A percentile compares a stretch with the other conserved stretches of the same genome.
Evolutionary conservation across 2,113 vertebrate species (phyloP).

Genomic region (Silurus glanis): DNA sequence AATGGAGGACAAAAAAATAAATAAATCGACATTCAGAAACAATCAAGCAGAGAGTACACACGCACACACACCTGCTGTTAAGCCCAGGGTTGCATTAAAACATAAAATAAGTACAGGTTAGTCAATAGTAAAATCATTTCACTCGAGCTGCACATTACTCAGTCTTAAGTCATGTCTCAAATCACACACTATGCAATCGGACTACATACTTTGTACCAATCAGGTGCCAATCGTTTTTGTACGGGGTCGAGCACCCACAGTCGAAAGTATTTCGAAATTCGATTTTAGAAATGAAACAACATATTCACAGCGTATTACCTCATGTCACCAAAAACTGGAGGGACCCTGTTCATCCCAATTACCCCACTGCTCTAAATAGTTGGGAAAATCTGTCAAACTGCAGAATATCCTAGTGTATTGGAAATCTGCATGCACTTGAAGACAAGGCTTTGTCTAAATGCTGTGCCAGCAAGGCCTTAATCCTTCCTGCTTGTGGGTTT

Average conservation of each 20-base stretch:
- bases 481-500: background rate
- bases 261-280: too few species aligned
- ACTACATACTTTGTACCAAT: background rate
- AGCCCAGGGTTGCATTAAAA: constrained; percentile 67
- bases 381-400: background rate
- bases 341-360: background rate
- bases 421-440: background rate
- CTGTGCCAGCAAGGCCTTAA: constrained; percentile 16
- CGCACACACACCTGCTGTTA: constrained; percentile 65
- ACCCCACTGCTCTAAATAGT: background rate
- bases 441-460: background rate
- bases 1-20: background rate
- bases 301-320: background rate
- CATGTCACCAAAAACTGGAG: background rate
- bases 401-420: background rate
- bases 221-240: background rate
- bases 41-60: constrained; percentile 53
- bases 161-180: background rate
- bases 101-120: constrained; percentile 41
- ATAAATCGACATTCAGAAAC: background rate
- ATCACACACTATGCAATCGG: background rate
- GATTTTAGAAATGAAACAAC: background rate
- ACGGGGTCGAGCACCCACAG: background rate
- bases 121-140: background rate
- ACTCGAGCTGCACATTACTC: background rate